A percentile compares a stretch with the other conserved stretches of the same genome.
Conservation (phyloP, 2,888 invertebrate species). For the Limnephilus auricula region DNA sequence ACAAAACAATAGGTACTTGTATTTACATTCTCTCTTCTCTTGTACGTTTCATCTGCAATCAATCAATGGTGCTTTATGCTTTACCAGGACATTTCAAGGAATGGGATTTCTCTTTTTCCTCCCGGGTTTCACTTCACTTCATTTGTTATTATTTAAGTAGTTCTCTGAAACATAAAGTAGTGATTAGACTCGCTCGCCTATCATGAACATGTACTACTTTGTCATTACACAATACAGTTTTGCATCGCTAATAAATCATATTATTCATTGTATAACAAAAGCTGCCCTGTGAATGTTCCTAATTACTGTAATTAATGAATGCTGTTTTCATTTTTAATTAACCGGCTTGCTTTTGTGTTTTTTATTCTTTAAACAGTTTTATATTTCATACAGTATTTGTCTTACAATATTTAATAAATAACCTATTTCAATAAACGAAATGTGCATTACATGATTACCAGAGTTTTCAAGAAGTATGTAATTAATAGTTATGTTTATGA, state of each 20-base stretch:
- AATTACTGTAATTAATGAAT: conserved; percentile 51
- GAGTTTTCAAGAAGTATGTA: conserved; percentile 1
- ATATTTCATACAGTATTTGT: not conserved
- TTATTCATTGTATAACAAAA: conserved; percentile 32
- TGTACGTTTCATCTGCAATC: not conserved
- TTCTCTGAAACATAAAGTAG: not conserved
- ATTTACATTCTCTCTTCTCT: conserved; percentile 49
- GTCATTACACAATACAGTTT: conserved; percentile 25
- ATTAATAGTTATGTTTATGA: conserved; percentile 29
- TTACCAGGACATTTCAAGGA: not conserved
- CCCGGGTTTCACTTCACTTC: not conserved
- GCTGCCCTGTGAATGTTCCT: conserved; percentile 57
- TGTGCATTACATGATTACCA: not conserved
- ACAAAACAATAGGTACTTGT: conserved; percentile 78
- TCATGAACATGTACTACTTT: not conserved
- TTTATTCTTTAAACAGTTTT: conserved; percentile 20
- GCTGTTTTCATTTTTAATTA: conserved; percentile 56
- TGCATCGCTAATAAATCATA: conserved; percentile 23
- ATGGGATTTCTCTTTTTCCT: not conserved
- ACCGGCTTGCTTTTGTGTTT: conserved; percentile 61
- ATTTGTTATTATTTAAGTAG: not conserved
- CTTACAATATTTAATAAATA: not conserved
- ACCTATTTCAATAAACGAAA: not conserved
- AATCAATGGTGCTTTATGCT: conserved; percentile 2
- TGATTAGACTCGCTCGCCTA: not conserved